Evolutionary conservation across 2,113 vertebrate genomes (phyloP), one percentile per base, ranked within the genome.

Genomic region (Oxyruncus cristatus): DNA sequence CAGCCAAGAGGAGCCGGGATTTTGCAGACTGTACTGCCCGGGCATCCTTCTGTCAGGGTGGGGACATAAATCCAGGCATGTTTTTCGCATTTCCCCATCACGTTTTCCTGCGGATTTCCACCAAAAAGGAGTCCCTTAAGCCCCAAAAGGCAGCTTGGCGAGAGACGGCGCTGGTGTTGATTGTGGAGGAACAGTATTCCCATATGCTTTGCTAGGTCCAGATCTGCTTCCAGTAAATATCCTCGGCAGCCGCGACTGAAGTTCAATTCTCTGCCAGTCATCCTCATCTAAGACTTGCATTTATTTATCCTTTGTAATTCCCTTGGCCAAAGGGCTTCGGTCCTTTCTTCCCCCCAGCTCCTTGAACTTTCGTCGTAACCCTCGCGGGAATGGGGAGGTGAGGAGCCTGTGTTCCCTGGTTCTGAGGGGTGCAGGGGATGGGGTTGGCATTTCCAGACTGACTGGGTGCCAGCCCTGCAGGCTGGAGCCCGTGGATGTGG

Each of bases 111-210:
- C 83, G 91, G 68, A 94, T 92, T 88, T 76, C 87, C 71, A 83
- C 85, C 66, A 56, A 79, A 91, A 89, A 86, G n/a, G n/a, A 27
- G 78, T 90, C 72, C 88, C 59, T 67, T 83, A 70, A 92, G 92
- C 92, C 71, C 50, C 46, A 30, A 58, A 92, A 58, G 1, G 3
- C 80, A 46, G 73, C 89, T 96, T 93, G 89, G 95, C 55, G 26
- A 70, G 87, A 89, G 92, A 20, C 85, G 83, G 66, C 2, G 0
- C 89, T 78, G 76, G 61, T 91, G 94, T 78, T 84, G 86, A 55
- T 83, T 88, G 90, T 96, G 91, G 89, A 95, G 58, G 75, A 89
- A 12, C 55, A 59, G 32, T 59, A 68, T 95, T 93, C 92, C 87
- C 91, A 71, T 89, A 80, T 89, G 92, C 74, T 94, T 93, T 59